phyloP scores from a whole-genome alignment of 2,797 vertebrate species.

The Necrosyrtes monachus region DNA sequence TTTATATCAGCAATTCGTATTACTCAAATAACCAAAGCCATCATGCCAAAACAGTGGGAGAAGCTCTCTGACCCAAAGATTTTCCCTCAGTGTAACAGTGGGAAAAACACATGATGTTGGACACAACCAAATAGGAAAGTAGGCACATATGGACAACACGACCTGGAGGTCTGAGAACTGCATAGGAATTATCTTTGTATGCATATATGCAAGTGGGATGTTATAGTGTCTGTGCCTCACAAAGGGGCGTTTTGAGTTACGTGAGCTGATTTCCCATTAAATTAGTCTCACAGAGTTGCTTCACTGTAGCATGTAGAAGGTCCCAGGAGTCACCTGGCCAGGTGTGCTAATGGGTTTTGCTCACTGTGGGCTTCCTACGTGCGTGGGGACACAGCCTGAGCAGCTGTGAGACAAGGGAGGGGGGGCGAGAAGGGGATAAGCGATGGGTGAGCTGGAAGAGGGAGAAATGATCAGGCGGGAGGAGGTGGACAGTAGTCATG shows the following conservation, averaged over 20 bases:
- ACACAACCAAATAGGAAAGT: neutral
- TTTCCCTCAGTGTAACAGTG: neutral
- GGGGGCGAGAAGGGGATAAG: rapidly evolving
- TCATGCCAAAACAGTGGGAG: neutral
- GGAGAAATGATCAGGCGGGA: neutral
- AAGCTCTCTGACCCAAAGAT: neutral
- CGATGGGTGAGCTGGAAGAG: neutral
- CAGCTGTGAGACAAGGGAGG: neutral
- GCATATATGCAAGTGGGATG: neutral
- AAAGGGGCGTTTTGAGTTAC: neutral
- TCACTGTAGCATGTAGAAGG: neutral
- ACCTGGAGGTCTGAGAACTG: neutral
- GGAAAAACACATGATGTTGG: neutral
- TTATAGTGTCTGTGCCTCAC: neutral
- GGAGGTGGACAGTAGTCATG: neutral
- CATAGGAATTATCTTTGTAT: neutral
- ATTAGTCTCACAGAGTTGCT: neutral
- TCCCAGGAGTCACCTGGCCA: neutral
- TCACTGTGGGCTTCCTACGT: neutral
- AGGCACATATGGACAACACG: rapidly evolving
- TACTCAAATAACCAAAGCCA: neutral
- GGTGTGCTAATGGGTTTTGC: neutral
- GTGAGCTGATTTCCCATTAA: neutral
- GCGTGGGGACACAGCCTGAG: neutral
- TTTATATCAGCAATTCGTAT: neutral